Base-by-base conservation (phyloP, 2,797 vertebrate species). In the Acipenser oxyrinchus region DNA sequence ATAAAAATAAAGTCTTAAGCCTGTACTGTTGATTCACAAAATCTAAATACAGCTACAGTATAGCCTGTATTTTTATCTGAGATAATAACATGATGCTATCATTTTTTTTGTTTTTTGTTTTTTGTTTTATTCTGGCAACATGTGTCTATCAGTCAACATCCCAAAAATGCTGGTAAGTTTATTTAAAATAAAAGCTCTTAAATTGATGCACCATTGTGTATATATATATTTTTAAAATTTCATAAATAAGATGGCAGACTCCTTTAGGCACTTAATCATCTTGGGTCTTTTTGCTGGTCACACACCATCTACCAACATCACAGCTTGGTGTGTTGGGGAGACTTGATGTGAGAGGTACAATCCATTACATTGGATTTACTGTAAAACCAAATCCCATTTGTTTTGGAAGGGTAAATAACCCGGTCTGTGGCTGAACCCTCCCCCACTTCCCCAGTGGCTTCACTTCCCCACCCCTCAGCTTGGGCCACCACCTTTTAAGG, bases 91-190 rank as follows among this genome's bases (percentile, higher is more conserved):
- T 65, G 61, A 80, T 80, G 72, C 73, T 86, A 81, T 79, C 83
- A 84, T 84, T 86, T 84, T 87, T 70, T 89, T 58, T 63, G 84
- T 62, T 87, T 88, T 86, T 87, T 82, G 86, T 86, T 74, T 71
- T 89, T 86, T 84, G 84, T 89, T 86, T 89, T 82, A 87, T 82
- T 89, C 87, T 90, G 89, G 87, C 84, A 79, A 90, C 87, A 86
- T 88, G n/a, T 89, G 84, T 87, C 87, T 82, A 86, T 91, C 88
- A 91, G 90, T 91, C 90, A 82, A 91, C 90, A 81, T 91, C 90
- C 78, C 90, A 87, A 91, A 91, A 90, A 91, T 91, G 89, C 90
- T 91, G 89, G 90, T 91, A 91, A 91, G 90, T 91, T 71, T 75
- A 83, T 80, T 77, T 86, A 85, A 82, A 85, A 84, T 83, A 63